These are phyloP conservation scores for Rhabdophis nuchalis DNA, from an alignment of 2,797 vertebrate genomes.

Conservation along the genomic window DNA sequence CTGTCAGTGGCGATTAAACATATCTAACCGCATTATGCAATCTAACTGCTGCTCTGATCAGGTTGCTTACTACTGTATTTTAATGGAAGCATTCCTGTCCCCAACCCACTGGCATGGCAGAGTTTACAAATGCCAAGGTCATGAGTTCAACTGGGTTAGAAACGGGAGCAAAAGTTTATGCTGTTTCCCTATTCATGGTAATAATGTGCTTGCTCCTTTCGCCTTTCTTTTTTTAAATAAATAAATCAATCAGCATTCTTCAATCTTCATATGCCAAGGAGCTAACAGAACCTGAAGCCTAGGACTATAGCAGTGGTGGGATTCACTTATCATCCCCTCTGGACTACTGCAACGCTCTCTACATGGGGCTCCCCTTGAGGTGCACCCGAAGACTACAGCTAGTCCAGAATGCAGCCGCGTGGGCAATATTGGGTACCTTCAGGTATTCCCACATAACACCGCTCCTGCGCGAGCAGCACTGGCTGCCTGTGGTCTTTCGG, in stretches of 20 bases:
- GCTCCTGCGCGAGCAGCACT: too few species aligned
- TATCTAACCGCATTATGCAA: not conserved
- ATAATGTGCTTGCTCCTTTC: not conserved
- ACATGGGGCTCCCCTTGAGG: too few species aligned
- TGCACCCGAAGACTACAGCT: too few species aligned
- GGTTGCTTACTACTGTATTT: conserved; percentile 13
- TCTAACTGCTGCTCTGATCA: not conserved
- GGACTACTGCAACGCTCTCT: too few species aligned
- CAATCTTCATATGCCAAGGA: not conserved
- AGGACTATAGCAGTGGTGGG: not conserved
- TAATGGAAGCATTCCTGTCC: not conserved
- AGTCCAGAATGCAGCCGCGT: too few species aligned
- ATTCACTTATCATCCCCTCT: too few species aligned
- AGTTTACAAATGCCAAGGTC: not conserved
- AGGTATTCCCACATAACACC: too few species aligned
- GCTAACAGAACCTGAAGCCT: not conserved
- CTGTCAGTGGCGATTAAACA: conserved; percentile 46
- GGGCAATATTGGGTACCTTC: too few species aligned
- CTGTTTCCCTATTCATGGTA: not conserved
- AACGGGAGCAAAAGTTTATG: not conserved
- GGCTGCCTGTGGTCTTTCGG: too few species aligned
- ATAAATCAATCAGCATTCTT: not conserved
- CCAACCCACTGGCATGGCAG: not conserved
- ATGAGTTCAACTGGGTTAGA: not conserved
- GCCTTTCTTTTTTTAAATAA: not conserved